Percentiles rank a stretch among this genome's conserved stretches.
These are phyloP conservation scores for Macropis europaea DNA, from an alignment of 2,888 invertebrate species.

Conservation along the genomic window DNA sequence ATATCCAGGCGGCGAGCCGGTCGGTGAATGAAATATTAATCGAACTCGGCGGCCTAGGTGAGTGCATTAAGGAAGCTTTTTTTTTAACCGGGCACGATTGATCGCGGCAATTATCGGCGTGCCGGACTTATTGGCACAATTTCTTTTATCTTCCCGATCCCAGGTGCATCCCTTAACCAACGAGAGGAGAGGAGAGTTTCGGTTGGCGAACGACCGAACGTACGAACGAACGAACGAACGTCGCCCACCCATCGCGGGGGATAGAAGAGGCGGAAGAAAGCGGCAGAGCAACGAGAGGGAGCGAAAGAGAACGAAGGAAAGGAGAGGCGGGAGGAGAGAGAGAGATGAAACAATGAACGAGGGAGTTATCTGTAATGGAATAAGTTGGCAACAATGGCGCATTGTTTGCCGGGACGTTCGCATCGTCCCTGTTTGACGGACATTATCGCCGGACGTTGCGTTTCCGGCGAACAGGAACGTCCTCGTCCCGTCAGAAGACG, in stretches of 20 bases:
- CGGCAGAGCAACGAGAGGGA: conserved; percentile 32
- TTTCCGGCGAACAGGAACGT: conserved; percentile 73
- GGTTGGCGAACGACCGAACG: too few species aligned
- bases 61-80: conserved; percentile 22
- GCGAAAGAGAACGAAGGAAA: conserved; percentile 6
- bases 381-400: conserved; percentile 80
- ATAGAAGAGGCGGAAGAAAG: conserved; percentile 6
- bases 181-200: too few species aligned
- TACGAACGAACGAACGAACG: too few species aligned
- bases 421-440: conserved; percentile 78
- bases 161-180: conserved; percentile 55
- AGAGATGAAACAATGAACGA: conserved; percentile 67
- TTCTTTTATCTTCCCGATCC: conserved; percentile 61
- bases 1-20: neutral
- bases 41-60: conserved; percentile 1
- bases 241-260: too few species aligned
- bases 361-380: conserved; percentile 80
- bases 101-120: conserved; percentile 56
- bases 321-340: conserved; percentile 50
- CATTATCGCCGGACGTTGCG: conserved; percentile 79
- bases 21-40: conserved; percentile 31
- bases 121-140: conserved; percentile 60
- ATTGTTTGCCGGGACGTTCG: conserved; percentile 77
- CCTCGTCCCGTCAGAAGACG: conserved; percentile 74
- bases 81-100: conserved; percentile 42